Evolutionary conservation across 2,797 vertebrate species (phyloP).

Genomic region (Pangasius krempfi): DNA sequence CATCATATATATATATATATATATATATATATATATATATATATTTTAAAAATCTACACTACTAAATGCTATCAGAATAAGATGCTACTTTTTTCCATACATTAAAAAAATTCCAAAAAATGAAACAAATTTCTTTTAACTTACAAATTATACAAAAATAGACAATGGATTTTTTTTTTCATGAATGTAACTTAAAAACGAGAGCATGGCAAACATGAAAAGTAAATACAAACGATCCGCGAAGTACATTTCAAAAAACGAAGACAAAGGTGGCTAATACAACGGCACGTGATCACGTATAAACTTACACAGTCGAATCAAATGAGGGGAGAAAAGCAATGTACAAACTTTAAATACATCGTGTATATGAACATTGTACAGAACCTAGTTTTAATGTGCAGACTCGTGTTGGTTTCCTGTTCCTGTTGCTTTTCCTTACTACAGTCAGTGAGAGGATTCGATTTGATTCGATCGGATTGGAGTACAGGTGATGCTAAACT

Average conservation of each 20-base stretch:
- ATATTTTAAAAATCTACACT: slow-evolving; percentile 86
- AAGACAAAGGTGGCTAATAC: slow-evolving; percentile 70
- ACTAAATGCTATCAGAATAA: slow-evolving; percentile 92
- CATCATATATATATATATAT: slow-evolving; percentile 88
- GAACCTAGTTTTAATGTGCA: slow-evolving; percentile 66
- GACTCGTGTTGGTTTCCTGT: slow-evolving; percentile 59
- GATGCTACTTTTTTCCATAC: slow-evolving; percentile 84
- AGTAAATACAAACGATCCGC: slow-evolving; percentile 74
- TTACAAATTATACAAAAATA: slow-evolving; percentile 90
- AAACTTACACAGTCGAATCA: slow-evolving; percentile 74
- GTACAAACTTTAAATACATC: slow-evolving; percentile 90
- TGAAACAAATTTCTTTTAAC: slow-evolving; percentile 72
- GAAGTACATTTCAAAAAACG: slow-evolving; percentile 73
- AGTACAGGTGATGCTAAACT: slow-evolving; percentile 59
- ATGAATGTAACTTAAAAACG: slow-evolving; percentile 78
- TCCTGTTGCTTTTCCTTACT: slow-evolving; percentile 68
- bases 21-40: slow-evolving; percentile 11
- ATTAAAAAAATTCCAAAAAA: slow-evolving; percentile 74
- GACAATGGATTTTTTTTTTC: slow-evolving; percentile 82
- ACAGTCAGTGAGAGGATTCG: slow-evolving; percentile 76
- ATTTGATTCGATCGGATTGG: slow-evolving; percentile 64
- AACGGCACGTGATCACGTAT: slow-evolving; percentile 42
- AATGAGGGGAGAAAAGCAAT: slow-evolving; percentile 82
- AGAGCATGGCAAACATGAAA: slow-evolving; percentile 84
- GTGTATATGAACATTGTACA: slow-evolving; percentile 87